These are phyloP conservation scores for Murina feae DNA, from an alignment of 2,113 vertebrate genomes.

Conservation along the genomic window DNA sequence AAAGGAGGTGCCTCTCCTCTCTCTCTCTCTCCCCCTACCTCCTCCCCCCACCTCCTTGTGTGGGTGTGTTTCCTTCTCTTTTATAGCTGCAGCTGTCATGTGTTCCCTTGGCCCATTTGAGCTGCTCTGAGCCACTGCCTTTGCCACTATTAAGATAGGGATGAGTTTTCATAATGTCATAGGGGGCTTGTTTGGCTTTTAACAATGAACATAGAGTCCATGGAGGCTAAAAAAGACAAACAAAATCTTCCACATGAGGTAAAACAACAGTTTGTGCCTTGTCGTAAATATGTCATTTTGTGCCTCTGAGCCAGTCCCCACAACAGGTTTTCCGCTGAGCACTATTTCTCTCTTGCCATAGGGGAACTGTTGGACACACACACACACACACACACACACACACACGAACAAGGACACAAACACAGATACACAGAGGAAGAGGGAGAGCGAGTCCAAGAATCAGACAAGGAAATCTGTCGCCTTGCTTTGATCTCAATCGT, in stretches of 20 bases:
- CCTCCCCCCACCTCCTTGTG: no score
- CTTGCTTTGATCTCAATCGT: neutral
- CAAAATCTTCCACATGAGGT: constrained; percentile 17
- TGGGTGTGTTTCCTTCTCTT: no score
- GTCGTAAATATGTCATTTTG: neutral
- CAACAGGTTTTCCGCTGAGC: neutral
- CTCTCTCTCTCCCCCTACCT: neutral
- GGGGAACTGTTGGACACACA: neutral
- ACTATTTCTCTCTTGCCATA: neutral
- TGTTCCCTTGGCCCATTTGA: neutral
- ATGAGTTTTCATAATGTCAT: neutral
- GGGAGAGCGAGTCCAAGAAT: neutral
- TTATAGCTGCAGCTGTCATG: neutral
- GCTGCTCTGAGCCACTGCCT: neutral
- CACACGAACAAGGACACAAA: neutral
- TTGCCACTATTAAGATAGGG: neutral
- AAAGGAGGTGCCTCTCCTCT: neutral
- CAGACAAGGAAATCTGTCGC: neutral
- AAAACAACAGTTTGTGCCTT: constrained; percentile 26
- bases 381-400: neutral
- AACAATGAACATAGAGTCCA: neutral
- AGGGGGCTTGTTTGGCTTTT: constrained; percentile 3
- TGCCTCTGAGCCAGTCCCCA: neutral
- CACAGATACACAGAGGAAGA: neutral
- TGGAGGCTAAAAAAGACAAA: constrained; percentile 33